Evolutionary conservation across 2,113 vertebrate species (phyloP).

Genomic region (Otis tarda): DNA sequence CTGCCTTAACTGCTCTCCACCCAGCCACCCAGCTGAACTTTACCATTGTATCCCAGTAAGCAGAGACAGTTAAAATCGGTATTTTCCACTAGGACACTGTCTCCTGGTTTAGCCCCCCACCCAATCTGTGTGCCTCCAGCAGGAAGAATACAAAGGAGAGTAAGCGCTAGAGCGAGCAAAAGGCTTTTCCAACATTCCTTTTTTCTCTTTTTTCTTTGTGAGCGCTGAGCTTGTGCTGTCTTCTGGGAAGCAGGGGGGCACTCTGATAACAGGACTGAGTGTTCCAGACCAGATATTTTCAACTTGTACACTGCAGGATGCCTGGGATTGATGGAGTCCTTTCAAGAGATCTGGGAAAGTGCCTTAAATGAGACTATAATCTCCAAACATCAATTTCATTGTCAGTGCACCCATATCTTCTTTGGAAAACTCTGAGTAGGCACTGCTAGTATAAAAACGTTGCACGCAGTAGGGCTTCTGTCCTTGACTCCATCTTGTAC

Average conservation of each 20-base stretch:
- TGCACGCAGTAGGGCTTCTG: background rate
- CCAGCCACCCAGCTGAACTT: background rate
- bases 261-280: background rate
- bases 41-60: background rate
- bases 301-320: background rate
- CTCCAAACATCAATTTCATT: background rate
- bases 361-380: background rate
- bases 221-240: background rate
- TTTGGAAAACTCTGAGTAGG: background rate
- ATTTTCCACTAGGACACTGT: background rate
- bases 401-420: background rate
- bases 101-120: background rate
- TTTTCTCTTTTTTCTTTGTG: background rate
- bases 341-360: background rate
- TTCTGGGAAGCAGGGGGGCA: background rate
- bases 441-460: background rate
- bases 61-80: background rate
- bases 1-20: background rate
- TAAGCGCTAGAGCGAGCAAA: background rate
- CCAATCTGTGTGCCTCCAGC: rapidly evolving
- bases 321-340: background rate
- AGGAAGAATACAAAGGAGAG: background rate
- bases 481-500: background rate
- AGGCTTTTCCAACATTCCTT: background rate
- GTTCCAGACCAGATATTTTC: background rate